Conservation (phyloP, 2,888 invertebrate genomes). For the Muschampia plurimacula region DNA sequence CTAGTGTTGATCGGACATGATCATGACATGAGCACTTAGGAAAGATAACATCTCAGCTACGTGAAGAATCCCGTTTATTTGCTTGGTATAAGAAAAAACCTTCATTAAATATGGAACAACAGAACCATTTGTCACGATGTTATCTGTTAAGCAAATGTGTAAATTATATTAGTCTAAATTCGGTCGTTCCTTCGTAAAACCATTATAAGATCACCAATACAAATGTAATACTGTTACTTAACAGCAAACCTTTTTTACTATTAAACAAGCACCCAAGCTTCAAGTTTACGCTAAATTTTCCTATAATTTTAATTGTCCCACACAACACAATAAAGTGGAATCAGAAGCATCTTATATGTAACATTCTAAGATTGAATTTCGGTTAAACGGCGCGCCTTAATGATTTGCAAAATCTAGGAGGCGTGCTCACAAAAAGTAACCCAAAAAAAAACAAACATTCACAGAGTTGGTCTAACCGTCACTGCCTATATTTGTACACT, state of each 20-base stretch:
- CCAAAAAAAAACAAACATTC: slow-evolving; percentile 46
- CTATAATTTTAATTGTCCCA: neutral
- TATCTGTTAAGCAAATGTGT: no score
- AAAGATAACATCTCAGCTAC: no score
- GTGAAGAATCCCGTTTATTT: no score
- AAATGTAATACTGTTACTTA: neutral
- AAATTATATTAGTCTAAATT: neutral
- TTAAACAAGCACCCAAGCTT: neutral
- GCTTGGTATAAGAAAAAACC: no score
- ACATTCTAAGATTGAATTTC: slow-evolving; percentile 6
- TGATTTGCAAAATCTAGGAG: slow-evolving; percentile 1
- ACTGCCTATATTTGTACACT: slow-evolving; percentile 25
- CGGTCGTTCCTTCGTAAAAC: neutral
- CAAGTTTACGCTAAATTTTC: neutral
- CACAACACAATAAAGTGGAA: neutral
- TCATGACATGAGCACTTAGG: no score
- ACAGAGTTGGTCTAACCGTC: slow-evolving; percentile 21
- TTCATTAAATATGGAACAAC: no score
- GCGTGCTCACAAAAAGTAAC: slow-evolving; percentile 3
- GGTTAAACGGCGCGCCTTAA: neutral
- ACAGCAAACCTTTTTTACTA: neutral
- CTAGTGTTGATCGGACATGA: no score
- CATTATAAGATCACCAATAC: neutral
- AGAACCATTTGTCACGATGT: no score
- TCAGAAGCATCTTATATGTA: neutral